A percentile compares a stretch with the other conserved stretches of the same genome.
phyloP scores from a whole-genome alignment of 2,113 vertebrate species.

The Neotoma lepida region DNA sequence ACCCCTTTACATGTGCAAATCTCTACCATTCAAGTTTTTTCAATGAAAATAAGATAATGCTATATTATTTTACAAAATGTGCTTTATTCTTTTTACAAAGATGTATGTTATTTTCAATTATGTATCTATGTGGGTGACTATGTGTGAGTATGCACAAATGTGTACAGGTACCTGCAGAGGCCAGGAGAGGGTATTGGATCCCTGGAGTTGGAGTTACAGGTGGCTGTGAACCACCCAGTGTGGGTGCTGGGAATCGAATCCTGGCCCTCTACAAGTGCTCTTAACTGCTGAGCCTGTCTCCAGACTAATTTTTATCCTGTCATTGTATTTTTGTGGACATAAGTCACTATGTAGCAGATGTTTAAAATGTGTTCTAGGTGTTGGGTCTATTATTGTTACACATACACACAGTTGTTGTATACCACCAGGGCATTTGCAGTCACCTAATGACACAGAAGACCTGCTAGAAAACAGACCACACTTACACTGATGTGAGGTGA shows the following conservation, averaged over 20 bases:
- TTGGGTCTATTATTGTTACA: not conserved
- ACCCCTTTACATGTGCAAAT: not conserved
- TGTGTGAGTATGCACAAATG: no score
- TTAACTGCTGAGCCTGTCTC: not conserved
- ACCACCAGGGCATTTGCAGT: not conserved
- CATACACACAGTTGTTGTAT: not conserved
- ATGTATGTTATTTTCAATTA: not conserved
- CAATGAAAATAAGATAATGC: constrained; percentile 29
- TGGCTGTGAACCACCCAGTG: not conserved
- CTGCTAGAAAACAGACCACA: not conserved
- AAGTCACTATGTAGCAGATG: not conserved
- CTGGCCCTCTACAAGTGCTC: not conserved
- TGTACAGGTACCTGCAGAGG: not conserved
- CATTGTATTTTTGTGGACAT: not conserved
- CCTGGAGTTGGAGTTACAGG: not conserved
- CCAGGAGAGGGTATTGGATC: not conserved
- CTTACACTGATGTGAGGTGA: not conserved
- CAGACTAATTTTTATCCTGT: not conserved
- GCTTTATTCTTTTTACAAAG: constrained; percentile 18
- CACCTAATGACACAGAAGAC: not conserved
- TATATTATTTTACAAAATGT: not conserved
- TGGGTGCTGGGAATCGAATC: no score
- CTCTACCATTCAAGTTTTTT: not conserved
- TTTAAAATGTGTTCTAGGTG: not conserved
- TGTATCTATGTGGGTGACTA: not conserved